Base-by-base conservation (phyloP, 2,113 vertebrate genomes). In the Cyanocitta stelleri region DNA sequence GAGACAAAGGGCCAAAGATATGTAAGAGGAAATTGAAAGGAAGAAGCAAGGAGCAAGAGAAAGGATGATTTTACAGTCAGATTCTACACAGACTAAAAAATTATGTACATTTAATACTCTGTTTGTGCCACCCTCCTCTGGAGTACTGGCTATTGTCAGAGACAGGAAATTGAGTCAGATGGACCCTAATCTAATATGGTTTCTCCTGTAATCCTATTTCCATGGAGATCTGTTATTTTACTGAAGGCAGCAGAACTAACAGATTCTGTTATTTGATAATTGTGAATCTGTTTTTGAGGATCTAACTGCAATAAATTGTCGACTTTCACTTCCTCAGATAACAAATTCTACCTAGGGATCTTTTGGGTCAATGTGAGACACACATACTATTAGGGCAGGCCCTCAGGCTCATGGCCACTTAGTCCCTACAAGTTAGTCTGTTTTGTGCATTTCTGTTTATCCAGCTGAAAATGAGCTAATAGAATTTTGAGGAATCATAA, bases 221-320 rank as follows among this genome's bases (percentile, higher is more conserved):
- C 94, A 91, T 61, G 73, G 91, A 95, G 80, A 95, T 91, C 86
- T 87, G 87, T 81, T 95, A 79, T 95, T 95, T 89, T 95, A 96
- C 91, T 82, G 86, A 96, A 91, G 76, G 87, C 56, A 89, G 61
- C 69, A 96, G 84, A 87, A 90, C 91, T 87, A 92, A 94, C 84
- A 96, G 95, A 95, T 96, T 96, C 76, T 92, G 89, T 94, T 94
- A 87, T 89, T 89, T 89, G 93, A 95, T 96, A 95, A 95, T 92
- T 95, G 69, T 95, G 91, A 90, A 95, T 78, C 80, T 95, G 80
- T 49, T 97, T 95, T 94, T 92, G 56, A 85, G 77, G 58, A 94
- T 94, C 93, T 87, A 89, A 82, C 84, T 71, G 51, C 67, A 92
- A 73, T 81, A 95, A 94, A 92, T 93, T 88, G 73, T 67, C 59